Base-by-base conservation (phyloP, 2,113 vertebrate species). In the Sylvilagus bachmani region DNA sequence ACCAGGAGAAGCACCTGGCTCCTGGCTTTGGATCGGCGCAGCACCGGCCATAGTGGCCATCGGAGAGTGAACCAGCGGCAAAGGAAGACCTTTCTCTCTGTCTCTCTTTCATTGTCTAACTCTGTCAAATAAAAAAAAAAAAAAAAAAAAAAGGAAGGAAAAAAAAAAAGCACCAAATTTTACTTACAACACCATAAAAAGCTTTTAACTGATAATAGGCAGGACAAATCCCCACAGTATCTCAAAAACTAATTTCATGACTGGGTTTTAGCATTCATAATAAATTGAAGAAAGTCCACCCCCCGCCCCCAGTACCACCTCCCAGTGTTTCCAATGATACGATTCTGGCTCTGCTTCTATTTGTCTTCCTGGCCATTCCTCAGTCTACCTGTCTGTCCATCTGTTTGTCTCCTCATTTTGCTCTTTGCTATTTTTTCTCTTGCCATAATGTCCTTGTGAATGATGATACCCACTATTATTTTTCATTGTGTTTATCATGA, bases 401-500 rank as follows among this genome's bases (percentile, higher is more conserved):
- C 16, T 82, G 11, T 62, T 5, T 12, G 10, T 64, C 27, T 29
- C 1, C 4, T 66, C 10, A 13, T 38, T 83, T 74, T 36, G 2
- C 9, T 55, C 25, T 67, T 51, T 17, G 0, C 0, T 16, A 7
- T 58, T 19, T 77, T 87, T 71, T 5, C 2, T 49, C 83, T 88
- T 90, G 0, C 3, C 4, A 94, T 83, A 69, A 91, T 67, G 0
- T 14, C 0, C 74, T 31, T n/a, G 71, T 1, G 29, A 51, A 53
- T 95, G 74, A 58, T 69, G 31, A 91, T 81, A 83, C 0, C 0
- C 0, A 3, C 7, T 77, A 27, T 44, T 95, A 66, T 29, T 71
- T 84, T 78, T 94, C 67, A 91, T 62, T 58, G 3, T 93, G 79
- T 96, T 62, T 73, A 1, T 71, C 92, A 93, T 94, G 92, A 90